Evolutionary conservation across 2,888 invertebrate genomes (phyloP).

Genomic region (Incurvaria masculella): DNA sequence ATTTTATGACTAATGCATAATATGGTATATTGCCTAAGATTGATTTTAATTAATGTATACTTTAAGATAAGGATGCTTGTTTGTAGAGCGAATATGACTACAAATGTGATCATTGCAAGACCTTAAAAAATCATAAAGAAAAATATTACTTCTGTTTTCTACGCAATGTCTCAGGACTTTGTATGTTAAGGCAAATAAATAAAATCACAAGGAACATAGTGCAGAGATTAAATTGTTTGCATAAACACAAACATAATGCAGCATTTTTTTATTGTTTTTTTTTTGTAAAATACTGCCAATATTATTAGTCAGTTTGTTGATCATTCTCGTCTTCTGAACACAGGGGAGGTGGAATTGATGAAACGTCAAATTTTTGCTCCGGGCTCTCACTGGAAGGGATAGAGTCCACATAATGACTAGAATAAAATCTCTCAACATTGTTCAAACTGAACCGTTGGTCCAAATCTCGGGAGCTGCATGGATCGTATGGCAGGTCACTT

Average conservation of each 20-base stretch:
- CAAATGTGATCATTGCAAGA: background rate
- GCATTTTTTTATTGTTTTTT: too few species aligned
- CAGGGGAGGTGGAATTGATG: slow-evolving; percentile 73
- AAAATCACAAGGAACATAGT: too few species aligned
- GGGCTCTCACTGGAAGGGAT: slow-evolving; percentile 64
- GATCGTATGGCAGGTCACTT: slow-evolving; percentile 18
- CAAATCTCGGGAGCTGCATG: slow-evolving; percentile 37
- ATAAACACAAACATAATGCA: background rate
- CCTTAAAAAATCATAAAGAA: too few species aligned
- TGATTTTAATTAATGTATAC: too few species aligned
- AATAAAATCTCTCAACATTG: slow-evolving; percentile 48
- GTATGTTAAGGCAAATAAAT: too few species aligned
- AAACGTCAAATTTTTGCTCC: slow-evolving; percentile 72
- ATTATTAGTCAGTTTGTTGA: slow-evolving; percentile 10
- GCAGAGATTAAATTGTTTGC: too few species aligned
- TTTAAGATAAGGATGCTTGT: too few species aligned
- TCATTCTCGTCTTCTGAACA: slow-evolving; percentile 72
- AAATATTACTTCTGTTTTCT: too few species aligned
- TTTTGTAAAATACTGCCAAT: slow-evolving; percentile 16
- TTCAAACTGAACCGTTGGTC: slow-evolving; percentile 50
- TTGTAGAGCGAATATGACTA: background rate
- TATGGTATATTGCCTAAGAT: too few species aligned
- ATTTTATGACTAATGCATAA: too few species aligned
- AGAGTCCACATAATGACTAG: slow-evolving; percentile 55
- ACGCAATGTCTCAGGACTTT: too few species aligned